Base-by-base conservation (phyloP, 2,113 vertebrate species). In the Tautogolabrus adspersus region DNA sequence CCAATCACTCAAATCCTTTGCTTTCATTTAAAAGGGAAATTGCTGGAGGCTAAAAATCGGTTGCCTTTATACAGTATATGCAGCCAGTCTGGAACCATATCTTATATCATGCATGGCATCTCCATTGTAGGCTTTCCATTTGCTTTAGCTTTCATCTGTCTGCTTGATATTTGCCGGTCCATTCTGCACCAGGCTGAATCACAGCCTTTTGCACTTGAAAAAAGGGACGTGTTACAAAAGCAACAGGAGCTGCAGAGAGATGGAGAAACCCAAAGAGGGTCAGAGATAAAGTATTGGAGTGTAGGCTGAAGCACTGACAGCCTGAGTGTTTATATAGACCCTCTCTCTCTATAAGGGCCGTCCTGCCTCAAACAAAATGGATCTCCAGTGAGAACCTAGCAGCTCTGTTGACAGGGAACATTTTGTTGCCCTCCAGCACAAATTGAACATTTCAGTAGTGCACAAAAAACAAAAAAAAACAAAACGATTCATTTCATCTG, bases 301-400 rank as follows among this genome's bases (percentile, higher is more conserved):
- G 75, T n/a, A 13, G n/a, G 40, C 59, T 66, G 44, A 34, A n/a
- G 66, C 40, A 12, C 44, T 63, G 37, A 75, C 42, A 73, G 66
- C 51, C 21, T 8, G 5, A 49, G 44, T 66, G 56, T 61, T 66
- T 34, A 52, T 60, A 59, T 37, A 26, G n/a, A 58, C 1, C 12
- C 26, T 79, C 11, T 57, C 11, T 57, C 47, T 71, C 22, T 59
- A 49, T 66, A 44, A 58, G 37, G 12, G 49, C 61, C n/a, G 12
- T 22, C 44, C 34, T 38, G n/a, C 56, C 30, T 69, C 54, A 71
- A 47, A 66, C 12, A n/a, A 62, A 75, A 80, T 82, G 61, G 72
- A 82, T 82, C 64, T 70, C 56, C 51, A 26, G 10, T 64, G 62
- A 72, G 42, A 71, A 47, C 56, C 52, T 18, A 47, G 84, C 64